Base-by-base conservation (phyloP, 2,888 invertebrate species). In the Acleris holmiana region DNA sequence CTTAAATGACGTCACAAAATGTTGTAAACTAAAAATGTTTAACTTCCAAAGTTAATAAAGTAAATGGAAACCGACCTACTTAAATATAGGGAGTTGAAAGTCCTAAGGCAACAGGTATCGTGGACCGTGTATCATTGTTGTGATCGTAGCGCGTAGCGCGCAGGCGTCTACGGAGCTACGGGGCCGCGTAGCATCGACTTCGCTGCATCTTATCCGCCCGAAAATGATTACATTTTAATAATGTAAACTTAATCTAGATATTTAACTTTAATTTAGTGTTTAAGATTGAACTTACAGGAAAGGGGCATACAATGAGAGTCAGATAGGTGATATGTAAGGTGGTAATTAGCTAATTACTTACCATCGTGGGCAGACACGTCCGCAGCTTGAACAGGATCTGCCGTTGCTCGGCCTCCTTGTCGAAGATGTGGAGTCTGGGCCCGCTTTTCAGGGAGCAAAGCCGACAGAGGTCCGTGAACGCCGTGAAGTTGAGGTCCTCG, bases 391-490 rank as follows among this genome's bases (percentile, higher is more conserved):
- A 95, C 66, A 95, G 89, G 72, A 95, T 89, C 86, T 95, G 95
- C 73, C 95, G 90, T 82, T 95, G 95, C 81, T 95, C 95, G 59
- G 95, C 94, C 82, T 95, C 95, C 82, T 95, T 95, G 80, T 95
- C 95, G 83, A 95, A 95, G 79, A 95, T 94, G 82, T 95, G 94
- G 74, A 95, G 93, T 83, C 95, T 93, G 73, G 95, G 94, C 70
- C 94, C 95, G 80, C 94, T 94, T 86, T 95, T 95, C 74, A 95
- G 89, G 74, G 95, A 94, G 84, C 95, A 95, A 72, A 95, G 92
- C 80, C 95, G 93, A 84, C 95, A 95, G 74, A 95, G 93, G 90
- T 95, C 95, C 71, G 94, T 93, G 86, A 95, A 95, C 80, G 93
- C 94, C 77, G 93, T 93, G 86, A 94, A 94, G 89, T 94, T 95